Percentiles rank a stretch among this genome's conserved stretches.
Evolutionary conservation across 1,140 invertebrate genomes (phyloP).

Genomic region (Apis florea): DNA sequence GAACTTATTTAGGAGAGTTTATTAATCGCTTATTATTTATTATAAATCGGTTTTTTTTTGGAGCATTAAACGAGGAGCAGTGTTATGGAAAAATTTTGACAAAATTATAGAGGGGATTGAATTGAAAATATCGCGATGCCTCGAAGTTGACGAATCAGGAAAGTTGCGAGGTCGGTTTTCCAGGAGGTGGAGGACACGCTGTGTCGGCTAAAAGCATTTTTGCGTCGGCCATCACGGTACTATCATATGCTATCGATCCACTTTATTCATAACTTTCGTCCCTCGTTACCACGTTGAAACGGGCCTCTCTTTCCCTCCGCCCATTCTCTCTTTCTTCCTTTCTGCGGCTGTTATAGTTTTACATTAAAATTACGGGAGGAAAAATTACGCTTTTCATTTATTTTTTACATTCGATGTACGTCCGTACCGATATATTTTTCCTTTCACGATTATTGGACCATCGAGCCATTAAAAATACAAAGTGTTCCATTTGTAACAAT

Average conservation of each 20-base stretch:
- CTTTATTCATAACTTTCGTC: conserved; percentile 74
- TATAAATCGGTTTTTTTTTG: background rate
- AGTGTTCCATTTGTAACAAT: no score
- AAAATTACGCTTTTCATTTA: conserved; percentile 19
- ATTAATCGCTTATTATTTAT: background rate
- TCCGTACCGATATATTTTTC: background rate
- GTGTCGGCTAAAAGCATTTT: conserved; percentile 79
- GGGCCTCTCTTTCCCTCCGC: background rate
- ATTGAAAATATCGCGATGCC: background rate
- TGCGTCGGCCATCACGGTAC: conserved; percentile 75
- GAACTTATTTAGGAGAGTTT: no score
- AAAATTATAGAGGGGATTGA: background rate
- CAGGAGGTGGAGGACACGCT: conserved; percentile 67
- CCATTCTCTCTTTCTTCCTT: background rate
- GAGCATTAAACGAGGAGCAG: background rate
- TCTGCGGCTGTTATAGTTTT: background rate
- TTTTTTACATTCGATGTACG: background rate
- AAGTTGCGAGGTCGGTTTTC: conserved; percentile 61
- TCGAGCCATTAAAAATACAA: background rate
- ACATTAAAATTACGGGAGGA: conserved; percentile 1
- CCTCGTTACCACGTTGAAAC: conserved; percentile 17
- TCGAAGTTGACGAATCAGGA: conserved; percentile 31
- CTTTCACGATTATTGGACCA: conserved; percentile 1
- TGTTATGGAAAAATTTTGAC: background rate
- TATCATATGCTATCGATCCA: conserved; percentile 76